phyloP scores from a whole-genome alignment of 2,888 invertebrate species.

The Psococerastis gibbosa region DNA sequence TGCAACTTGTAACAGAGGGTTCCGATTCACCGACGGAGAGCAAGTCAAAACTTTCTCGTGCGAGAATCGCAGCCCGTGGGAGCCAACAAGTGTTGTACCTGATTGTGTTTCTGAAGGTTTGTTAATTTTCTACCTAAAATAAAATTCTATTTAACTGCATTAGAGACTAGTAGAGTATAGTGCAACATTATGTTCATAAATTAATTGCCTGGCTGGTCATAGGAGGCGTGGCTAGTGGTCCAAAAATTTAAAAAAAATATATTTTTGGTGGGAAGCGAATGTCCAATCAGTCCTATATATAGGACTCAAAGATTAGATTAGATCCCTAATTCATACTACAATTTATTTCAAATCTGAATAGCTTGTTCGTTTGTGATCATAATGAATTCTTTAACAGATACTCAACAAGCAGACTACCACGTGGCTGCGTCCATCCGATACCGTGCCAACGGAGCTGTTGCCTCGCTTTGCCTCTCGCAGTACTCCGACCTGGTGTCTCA shows the following conservation, averaged over 20 bases:
- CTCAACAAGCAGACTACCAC: slow-evolving; percentile 87
- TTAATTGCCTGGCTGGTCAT: no score
- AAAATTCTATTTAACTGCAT: no score
- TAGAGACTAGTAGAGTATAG: no score
- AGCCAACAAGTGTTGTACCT: slow-evolving; percentile 74
- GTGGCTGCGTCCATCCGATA: slow-evolving; percentile 73
- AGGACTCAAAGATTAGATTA: no score
- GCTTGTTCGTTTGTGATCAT: slow-evolving; percentile 8
- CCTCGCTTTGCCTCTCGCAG: slow-evolving; percentile 61
- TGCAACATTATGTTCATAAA: no score
- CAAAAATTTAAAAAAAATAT: no score
- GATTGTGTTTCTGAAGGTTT: slow-evolving; percentile 85
- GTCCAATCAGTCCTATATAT: no score
- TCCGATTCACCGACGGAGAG: slow-evolving; percentile 78
- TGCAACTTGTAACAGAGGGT: slow-evolving; percentile 75
- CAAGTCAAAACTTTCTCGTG: slow-evolving; percentile 74
- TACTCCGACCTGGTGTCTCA: slow-evolving; percentile 69
- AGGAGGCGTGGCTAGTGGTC: no score
- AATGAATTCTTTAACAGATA: slow-evolving; percentile 40
- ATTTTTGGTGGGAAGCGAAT: no score
- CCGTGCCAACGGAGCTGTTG: slow-evolving; percentile 76
- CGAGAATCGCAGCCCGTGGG: slow-evolving; percentile 63
- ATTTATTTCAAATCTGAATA: neutral
- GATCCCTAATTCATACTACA: slow-evolving; percentile 4
- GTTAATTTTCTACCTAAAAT: slow-evolving; percentile 10